Evolutionary conservation across 2,797 vertebrate species (phyloP), one percentile per base, ranked within the genome.

Genomic region (Sebastes alutus): DNA sequence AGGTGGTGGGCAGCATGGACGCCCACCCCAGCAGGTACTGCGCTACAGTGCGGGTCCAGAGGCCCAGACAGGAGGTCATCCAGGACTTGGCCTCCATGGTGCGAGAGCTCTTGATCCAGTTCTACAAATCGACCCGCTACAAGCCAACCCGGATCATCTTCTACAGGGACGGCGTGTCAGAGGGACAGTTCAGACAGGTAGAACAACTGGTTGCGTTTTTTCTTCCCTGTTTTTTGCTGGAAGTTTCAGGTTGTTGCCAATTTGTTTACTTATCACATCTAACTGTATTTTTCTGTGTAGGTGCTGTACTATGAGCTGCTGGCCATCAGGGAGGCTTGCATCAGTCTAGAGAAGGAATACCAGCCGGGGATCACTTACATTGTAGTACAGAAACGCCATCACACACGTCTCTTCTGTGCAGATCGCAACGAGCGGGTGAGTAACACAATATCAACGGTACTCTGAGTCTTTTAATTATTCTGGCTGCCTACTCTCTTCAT

Each of bases 1-100:
- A 99, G 98, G 98, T 99, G 95, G 98, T 99, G 87, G 98, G 98
- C 85, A 99, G 98, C 84, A 99, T 99, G 98, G 98, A 99, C 75
- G 98, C 98, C 68, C 98, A 99, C 72, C 98, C 98, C 64, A 99
- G 98, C 94, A 95, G 98, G 72, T 99, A 99, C 94, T 99, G 98
- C 88, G 98, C 98, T 81, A 99, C 98, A 0, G 98, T 99, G 71
- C 96, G 98, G 77, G 98, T 99, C 42, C 98, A 99, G 93, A 95
- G 97, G 55, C 98, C 98, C 29, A 95, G 98, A 49, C 98, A 99
- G 95, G 98, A 99, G 80, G 95, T 99, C 89, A 99, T 99, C 90
- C 98, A 99, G 81, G 98, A 99, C 83, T 89, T 99, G 83, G 97
- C 98, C 68, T 99, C 98, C 55, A 99, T 99, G 98, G 97, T 99